These are phyloP conservation scores for Zaprionus lachaisei DNA, from an alignment of 1,140 invertebrate species.

Conservation along the genomic window DNA sequence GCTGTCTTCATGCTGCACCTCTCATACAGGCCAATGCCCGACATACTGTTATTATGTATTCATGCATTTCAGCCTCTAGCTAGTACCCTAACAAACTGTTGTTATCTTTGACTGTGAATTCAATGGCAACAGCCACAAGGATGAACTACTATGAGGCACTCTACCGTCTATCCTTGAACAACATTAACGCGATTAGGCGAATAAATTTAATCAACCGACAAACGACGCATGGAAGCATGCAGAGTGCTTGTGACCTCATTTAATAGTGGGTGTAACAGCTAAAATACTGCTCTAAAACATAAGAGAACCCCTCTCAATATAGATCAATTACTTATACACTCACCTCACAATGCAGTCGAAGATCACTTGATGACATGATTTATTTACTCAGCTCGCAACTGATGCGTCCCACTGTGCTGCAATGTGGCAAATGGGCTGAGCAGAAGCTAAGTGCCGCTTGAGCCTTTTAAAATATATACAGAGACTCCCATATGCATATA, in stretches of 20 bases:
- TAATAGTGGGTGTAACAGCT: constrained; percentile 9
- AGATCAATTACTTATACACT: too few relatives aligned
- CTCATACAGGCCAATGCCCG: too few relatives aligned
- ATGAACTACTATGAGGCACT: not conserved
- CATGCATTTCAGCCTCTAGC: too few relatives aligned
- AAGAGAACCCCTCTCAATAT: not conserved
- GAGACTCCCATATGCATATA: constrained; percentile 34
- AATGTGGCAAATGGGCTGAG: constrained; percentile 48
- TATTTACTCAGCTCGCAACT: not conserved
- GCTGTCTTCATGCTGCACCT: too few relatives aligned
- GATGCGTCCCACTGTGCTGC: constrained; percentile 18
- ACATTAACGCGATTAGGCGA: constrained; percentile 74
- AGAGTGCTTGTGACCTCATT: constrained; percentile 12
- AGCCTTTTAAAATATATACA: constrained; percentile 77
- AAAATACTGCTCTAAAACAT: not conserved
- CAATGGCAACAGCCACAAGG: not conserved
- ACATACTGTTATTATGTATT: too few relatives aligned
- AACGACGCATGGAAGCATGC: constrained; percentile 56
- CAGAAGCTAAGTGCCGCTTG: constrained; percentile 76
- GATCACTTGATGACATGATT: not conserved
- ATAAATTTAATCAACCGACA: constrained; percentile 66
- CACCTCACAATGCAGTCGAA: too few relatives aligned
- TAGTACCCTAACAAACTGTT: not conserved
- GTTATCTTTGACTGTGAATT: not conserved
- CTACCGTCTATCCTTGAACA: constrained; percentile 50